A percentile compares a stretch with the other conserved stretches of the same genome.
Conservation (phyloP, 2,113 vertebrate genomes). For the Megalops atlanticus region DNA sequence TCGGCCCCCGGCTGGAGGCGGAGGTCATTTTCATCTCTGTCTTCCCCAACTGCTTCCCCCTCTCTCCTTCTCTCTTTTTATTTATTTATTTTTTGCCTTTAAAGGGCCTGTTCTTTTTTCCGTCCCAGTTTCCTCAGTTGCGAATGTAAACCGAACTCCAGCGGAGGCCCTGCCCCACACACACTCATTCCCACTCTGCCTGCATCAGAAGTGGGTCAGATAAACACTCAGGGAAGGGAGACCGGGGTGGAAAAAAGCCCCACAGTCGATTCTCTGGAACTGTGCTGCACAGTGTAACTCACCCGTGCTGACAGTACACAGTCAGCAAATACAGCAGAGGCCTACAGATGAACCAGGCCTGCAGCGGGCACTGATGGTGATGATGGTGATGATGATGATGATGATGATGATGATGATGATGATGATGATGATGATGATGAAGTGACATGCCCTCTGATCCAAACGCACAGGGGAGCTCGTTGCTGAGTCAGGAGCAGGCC, state of each 20-base stretch:
- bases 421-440: neutral
- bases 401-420: constrained; percentile 9
- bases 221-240: constrained; percentile 5
- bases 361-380: constrained; percentile 11
- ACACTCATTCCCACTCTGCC: constrained; percentile 11
- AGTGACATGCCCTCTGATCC: neutral
- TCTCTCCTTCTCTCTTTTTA: neutral
- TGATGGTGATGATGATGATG: constrained; percentile 18
- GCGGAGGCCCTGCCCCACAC: neutral
- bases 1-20: neutral
- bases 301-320: constrained; percentile 20
- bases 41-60: too few species aligned
- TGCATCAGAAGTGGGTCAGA: constrained; percentile 34
- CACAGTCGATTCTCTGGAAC: constrained; percentile 14
- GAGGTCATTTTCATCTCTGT: neutral
- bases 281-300: constrained; percentile 17
- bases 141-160: neutral
- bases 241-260: neutral
- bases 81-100: constrained; percentile 30
- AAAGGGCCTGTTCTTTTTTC: constrained; percentile 23
- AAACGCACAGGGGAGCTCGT: neutral
- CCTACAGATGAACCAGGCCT: constrained; percentile 29
- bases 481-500: constrained; percentile 36
- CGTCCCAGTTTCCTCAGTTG: neutral
- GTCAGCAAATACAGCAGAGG: neutral